Percentiles rank a stretch among this genome's conserved stretches.
phyloP scores from a whole-genome alignment of 1,140 invertebrate genomes.

The Protaetia brevitarsis region DNA sequence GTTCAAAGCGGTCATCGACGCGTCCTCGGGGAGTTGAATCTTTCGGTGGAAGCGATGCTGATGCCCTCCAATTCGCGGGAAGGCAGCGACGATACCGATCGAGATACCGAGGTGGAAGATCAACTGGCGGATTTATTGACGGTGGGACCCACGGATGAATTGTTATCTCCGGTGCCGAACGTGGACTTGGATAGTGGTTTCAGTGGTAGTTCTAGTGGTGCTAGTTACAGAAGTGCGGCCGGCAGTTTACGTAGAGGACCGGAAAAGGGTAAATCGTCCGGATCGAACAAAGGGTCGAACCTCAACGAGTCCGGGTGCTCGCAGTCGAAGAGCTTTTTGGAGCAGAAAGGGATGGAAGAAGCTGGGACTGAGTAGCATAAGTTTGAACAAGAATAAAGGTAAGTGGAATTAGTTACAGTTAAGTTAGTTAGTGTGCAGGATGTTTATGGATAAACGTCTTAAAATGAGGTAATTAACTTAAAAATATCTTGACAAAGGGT shows the following conservation, averaged over 20 bases:
- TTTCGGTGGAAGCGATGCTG: constrained; percentile 81
- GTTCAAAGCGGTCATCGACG: constrained; percentile 75
- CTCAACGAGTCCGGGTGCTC: constrained; percentile 19
- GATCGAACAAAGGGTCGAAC: constrained; percentile 24
- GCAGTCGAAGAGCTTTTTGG: constrained; percentile 53
- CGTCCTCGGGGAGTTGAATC: constrained; percentile 79
- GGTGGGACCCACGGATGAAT: constrained; percentile 69
- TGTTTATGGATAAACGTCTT: too few species aligned
- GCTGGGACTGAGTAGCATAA: constrained; percentile 65
- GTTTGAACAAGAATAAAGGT: constrained; percentile 59
- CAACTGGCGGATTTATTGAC: constrained; percentile 64
- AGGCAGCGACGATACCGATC: constrained; percentile 49
- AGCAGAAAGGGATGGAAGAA: constrained; percentile 75
- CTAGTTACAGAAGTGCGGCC: constrained; percentile 63
- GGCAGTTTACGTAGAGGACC: constrained; percentile 55
- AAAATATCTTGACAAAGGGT: too few species aligned
- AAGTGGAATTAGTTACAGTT: too few species aligned
- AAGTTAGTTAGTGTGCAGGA: too few species aligned
- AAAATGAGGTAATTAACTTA: too few species aligned
- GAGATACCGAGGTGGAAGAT: constrained; percentile 54
- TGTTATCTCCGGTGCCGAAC: constrained; percentile 62
- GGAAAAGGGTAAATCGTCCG: constrained; percentile 21
- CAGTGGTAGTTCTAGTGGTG: constrained; percentile 74
- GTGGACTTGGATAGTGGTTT: constrained; percentile 76
- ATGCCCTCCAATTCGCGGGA: constrained; percentile 60